Evolutionary conservation across 2,888 invertebrate species (phyloP), one percentile per base, ranked within the genome.

Genomic region (Hirtodrosophila alboralis): DNA sequence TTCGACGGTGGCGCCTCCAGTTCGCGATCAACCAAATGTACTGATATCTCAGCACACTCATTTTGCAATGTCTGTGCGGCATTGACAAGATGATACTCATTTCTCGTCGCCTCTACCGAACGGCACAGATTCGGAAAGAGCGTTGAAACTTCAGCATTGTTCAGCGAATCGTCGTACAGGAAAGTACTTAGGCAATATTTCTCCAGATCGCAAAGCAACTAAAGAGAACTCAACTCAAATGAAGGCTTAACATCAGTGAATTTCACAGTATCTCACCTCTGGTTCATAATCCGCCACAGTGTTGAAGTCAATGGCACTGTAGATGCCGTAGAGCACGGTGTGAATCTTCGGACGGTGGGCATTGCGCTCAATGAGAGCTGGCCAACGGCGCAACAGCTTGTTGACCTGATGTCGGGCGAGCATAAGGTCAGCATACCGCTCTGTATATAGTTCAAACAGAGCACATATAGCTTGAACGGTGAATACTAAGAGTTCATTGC

Each of bases 201-300:
- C 40, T 79, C 86, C 6, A 79, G 28, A 0, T 8, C 10, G 7
- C 8, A 9, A 6, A 78, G 23, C 2, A 86, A 9, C 84, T 85
- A 13, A 18, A 21, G 12, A 30, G 8, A 9, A 14, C 16, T n/a
- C 13, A 8, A 7, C 16, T 23, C 1, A 4, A 4, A 7, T 9
- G 8, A 6, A 27, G n/a, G n/a, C n/a, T n/a, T n/a, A 10, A 10
- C 1, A n/a, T 8, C n/a, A 44, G 7, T 8, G 21, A 41, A n/a
- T n/a, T n/a, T n/a, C n/a, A n/a, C n/a, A n/a, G n/a, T n/a, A n/a
- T n/a, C 40, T 52, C 27, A 68, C 78, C 8, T 60, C 30, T 3
- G 18, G 4, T 16, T 57, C 37, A 2, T 12, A 1, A 1, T 21
- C 12, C 0, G 43, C 38, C 0, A 79, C 28, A 1, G 40, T 10